Evolutionary conservation across 2,113 vertebrate species (phyloP).

Genomic region (Cynocephalus volans): DNA sequence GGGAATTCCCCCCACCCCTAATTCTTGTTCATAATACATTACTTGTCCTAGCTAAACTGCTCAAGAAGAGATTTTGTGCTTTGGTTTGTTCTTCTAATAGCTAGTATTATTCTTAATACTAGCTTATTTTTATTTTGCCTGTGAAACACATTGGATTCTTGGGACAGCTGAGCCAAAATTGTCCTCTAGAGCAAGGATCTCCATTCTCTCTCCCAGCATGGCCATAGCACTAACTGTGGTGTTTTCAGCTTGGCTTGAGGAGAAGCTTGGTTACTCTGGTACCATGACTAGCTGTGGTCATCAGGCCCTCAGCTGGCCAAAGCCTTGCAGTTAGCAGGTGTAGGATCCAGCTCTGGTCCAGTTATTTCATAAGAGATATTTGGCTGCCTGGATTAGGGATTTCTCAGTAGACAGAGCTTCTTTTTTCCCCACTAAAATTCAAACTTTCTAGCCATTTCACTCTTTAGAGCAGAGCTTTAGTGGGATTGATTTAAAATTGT

Average conservation of each 20-base stretch:
- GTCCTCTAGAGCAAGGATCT: background rate
- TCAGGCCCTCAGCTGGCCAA: background rate
- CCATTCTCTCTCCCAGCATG: background rate
- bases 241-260: background rate
- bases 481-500: background rate
- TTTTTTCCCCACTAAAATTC: background rate
- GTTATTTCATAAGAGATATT: background rate
- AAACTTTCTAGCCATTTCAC: background rate
- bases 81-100: background rate
- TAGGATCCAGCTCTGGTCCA: background rate
- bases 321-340: background rate
- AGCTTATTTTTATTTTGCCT: constrained; percentile 23
- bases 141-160: background rate
- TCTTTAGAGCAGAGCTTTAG: background rate
- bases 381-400: background rate
- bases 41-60: background rate
- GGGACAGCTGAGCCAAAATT: background rate
- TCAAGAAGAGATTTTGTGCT: background rate
- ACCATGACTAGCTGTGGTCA: background rate
- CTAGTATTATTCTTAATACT: background rate
- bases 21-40: background rate
- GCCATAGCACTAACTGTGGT: background rate
- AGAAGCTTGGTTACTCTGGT: background rate
- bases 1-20: background rate
- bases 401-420: background rate